Evolutionary conservation across 2,797 vertebrate genomes (phyloP), one percentile per base, ranked within the genome.

Genomic region (Chlorospingus semifuscus): DNA sequence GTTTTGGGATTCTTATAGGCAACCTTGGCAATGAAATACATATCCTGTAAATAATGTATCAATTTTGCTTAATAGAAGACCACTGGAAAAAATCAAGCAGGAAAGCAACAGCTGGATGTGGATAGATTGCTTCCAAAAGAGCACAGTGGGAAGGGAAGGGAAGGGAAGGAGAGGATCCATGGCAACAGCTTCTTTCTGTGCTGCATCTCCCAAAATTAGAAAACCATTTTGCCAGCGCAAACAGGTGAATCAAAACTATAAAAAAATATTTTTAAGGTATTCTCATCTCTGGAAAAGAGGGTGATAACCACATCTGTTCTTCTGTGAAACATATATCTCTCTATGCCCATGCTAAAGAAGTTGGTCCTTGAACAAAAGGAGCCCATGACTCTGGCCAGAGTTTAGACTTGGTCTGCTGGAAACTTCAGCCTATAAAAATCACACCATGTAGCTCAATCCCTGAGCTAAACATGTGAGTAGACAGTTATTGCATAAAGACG

Each of bases 171-270:
- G 20, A 10, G 37, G 36, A 93, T 84, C 89, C 90, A 90, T 77
- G 64, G 72, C 82, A 96, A 96, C 90, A 91, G 69, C 36, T 82
- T 68, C 42, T 78, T 90, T 87, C 46, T 74, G 46, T 22, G 16
- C 39, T 53, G 69, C 32, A 15, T n/a, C 11, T 91, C 61, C 64
- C 86, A 60, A 47, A 86, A 88, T 46, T 78, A 85, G 65, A 79
- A 81, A 94, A 79, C 8, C 8, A 8, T 60, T 89, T 80, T 85
- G 16, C 30, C 39, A 44, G 15, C 78, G 17, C 8, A 37, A 90
- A 53, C 10, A 61, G 90, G 74, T 61, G 21, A 86, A 86, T 16
- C 17, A 52, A 92, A 87, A 85, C 16, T 23, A 60, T 18, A 41
- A 69, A 87, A 61, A 81, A 53, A 53, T 46, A 69, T 32, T 90